These are phyloP conservation scores for Sturnira hondurensis DNA, from an alignment of 2,113 vertebrate genomes.

Conservation along the genomic window DNA sequence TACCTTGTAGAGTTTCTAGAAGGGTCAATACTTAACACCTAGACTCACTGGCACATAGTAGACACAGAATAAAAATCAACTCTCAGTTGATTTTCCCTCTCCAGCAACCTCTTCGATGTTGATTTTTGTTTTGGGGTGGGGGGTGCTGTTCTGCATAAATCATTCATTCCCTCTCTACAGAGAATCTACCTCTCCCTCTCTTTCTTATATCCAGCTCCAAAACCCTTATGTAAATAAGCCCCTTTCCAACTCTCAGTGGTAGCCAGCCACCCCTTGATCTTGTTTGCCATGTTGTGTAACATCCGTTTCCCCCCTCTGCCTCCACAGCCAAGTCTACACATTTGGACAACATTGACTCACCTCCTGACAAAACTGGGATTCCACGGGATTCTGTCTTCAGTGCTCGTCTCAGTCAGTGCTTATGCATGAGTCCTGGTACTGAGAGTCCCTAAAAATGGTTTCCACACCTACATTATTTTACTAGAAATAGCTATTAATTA, in stretches of 20 bases:
- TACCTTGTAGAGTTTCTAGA: background rate
- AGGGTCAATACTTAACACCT: background rate
- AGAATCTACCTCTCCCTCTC: background rate
- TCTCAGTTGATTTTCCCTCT: background rate
- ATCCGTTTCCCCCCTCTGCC: background rate
- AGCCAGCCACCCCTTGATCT: background rate
- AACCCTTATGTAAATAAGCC: background rate
- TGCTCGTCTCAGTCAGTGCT: background rate
- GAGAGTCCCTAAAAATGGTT: background rate
- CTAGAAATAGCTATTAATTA: background rate
- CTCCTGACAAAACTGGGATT: background rate
- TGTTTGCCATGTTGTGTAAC: background rate
- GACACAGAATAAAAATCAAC: background rate
- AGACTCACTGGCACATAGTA: background rate
- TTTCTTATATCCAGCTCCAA: background rate
- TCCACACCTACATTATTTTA: background rate
- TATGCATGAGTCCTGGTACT: background rate
- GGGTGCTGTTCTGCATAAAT: background rate
- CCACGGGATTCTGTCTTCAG: background rate
- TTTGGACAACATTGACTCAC: no score
- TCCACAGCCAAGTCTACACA: background rate
- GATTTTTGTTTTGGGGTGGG: no score
- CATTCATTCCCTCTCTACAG: background rate
- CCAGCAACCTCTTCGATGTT: background rate
- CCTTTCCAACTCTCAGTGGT: background rate